Evolutionary conservation across 2,113 vertebrate genomes (phyloP).

Genomic region (Empidonax traillii): DNA sequence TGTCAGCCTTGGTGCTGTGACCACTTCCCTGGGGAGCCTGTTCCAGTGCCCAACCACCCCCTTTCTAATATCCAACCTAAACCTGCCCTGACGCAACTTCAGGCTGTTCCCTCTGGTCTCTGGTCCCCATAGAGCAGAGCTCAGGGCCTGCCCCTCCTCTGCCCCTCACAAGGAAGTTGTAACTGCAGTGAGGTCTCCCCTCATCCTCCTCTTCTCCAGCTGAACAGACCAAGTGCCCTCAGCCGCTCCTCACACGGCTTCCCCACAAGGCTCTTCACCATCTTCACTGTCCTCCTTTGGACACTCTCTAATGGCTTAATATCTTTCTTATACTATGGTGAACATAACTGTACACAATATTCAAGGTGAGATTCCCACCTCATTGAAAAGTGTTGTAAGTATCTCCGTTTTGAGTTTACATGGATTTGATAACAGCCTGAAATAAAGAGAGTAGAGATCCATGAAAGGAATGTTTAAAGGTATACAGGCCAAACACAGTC

Average conservation of each 20-base stretch:
- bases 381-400: neutral
- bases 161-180: neutral
- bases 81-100: neutral
- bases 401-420: fast-evolving
- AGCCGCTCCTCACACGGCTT: neutral
- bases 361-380: neutral
- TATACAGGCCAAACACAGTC: neutral
- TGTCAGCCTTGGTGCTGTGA: neutral
- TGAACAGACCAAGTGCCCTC: neutral
- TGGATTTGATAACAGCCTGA: neutral
- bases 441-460: neutral
- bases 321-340: neutral
- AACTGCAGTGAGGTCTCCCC: neutral
- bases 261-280: neutral
- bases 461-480: neutral
- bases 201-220: neutral
- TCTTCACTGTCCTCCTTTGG: neutral
- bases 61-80: neutral
- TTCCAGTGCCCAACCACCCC: neutral
- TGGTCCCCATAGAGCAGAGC: neutral
- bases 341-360: neutral
- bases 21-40: neutral
- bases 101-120: neutral
- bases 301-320: neutral
- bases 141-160: neutral